Conservation (phyloP, 2,113 vertebrate species). For the Apodemus speciosus region DNA sequence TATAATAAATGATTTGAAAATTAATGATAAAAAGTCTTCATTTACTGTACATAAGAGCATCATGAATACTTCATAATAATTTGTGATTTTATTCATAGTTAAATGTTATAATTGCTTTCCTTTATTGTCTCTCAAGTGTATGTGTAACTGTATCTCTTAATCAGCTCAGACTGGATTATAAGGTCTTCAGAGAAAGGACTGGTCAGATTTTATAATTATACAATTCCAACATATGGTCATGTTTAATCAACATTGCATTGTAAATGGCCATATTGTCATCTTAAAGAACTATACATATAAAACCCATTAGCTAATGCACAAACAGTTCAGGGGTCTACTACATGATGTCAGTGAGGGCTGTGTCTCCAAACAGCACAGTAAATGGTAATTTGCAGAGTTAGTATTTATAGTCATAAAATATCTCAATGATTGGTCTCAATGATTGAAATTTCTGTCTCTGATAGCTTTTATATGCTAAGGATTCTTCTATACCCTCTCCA, state of each 20-base stretch:
- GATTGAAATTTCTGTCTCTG: background rate
- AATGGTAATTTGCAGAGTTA: background rate
- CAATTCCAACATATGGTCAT: background rate
- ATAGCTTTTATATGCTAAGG: slow-evolving; percentile 20
- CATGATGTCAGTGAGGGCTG: background rate
- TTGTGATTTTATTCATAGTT: slow-evolving; percentile 13
- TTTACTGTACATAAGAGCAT: background rate
- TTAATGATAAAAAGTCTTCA: background rate
- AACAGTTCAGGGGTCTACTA: background rate
- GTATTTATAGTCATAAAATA: slow-evolving; percentile 29
- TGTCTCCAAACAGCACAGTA: background rate
- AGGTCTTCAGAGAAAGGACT: slow-evolving; percentile 15
- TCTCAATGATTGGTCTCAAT: background rate
- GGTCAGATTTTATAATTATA: slow-evolving; percentile 21
- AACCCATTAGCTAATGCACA: slow-evolving; percentile 48
- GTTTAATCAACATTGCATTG: slow-evolving; percentile 56
- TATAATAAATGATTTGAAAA: slow-evolving; percentile 4
- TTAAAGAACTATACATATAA: slow-evolving; percentile 49
- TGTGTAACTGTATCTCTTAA: background rate
- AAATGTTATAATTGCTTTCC: slow-evolving; percentile 25
- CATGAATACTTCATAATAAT: background rate
- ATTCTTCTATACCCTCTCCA: background rate
- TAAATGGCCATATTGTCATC: background rate
- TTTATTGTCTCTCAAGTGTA: background rate
- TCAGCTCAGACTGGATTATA: background rate